Evolutionary conservation across 2,888 invertebrate genomes (phyloP).

Genomic region (Pasiphila rectangulata): DNA sequence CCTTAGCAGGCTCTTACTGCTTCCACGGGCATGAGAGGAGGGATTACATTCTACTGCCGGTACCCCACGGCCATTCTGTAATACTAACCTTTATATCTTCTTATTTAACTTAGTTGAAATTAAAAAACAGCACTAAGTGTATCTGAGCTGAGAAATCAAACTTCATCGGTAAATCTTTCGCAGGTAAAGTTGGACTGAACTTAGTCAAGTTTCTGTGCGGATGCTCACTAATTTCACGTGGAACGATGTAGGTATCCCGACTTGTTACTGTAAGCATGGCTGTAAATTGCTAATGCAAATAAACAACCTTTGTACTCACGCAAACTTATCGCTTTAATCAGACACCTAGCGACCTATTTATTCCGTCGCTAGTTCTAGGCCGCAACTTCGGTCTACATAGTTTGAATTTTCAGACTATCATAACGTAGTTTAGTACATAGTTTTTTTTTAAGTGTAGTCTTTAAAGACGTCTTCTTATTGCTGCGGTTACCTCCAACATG

Average conservation of each 20-base stretch:
- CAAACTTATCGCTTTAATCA: conserved; percentile 39
- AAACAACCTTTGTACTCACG: conserved; percentile 33
- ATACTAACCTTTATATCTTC: too few relatives aligned
- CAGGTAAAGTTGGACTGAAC: conserved; percentile 28
- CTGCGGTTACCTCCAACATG: too few relatives aligned
- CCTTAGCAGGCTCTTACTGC: too few relatives aligned
- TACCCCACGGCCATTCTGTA: too few relatives aligned
- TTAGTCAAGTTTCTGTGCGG: conserved; percentile 22
- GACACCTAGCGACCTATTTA: conserved; percentile 23
- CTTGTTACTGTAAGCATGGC: conserved; percentile 38
- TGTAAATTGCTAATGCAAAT: conserved; percentile 44
- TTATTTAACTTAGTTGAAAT: neutral
- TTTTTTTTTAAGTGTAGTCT: too few relatives aligned
- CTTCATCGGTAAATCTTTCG: conserved; percentile 30
- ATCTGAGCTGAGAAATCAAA: conserved; percentile 21
- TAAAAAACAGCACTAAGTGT: conserved; percentile 8
- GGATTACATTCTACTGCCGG: too few relatives aligned
- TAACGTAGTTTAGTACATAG: neutral
- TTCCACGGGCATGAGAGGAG: too few relatives aligned
- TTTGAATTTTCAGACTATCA: neutral
- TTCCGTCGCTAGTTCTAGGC: conserved; percentile 2
- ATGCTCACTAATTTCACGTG: conserved; percentile 26
- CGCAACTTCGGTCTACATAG: conserved; percentile 2
- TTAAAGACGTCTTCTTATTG: too few relatives aligned
- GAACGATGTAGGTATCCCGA: conserved; percentile 30